Evolutionary conservation across 2,888 invertebrate species (phyloP).

Genomic region (Alviniconcha strummeri): DNA sequence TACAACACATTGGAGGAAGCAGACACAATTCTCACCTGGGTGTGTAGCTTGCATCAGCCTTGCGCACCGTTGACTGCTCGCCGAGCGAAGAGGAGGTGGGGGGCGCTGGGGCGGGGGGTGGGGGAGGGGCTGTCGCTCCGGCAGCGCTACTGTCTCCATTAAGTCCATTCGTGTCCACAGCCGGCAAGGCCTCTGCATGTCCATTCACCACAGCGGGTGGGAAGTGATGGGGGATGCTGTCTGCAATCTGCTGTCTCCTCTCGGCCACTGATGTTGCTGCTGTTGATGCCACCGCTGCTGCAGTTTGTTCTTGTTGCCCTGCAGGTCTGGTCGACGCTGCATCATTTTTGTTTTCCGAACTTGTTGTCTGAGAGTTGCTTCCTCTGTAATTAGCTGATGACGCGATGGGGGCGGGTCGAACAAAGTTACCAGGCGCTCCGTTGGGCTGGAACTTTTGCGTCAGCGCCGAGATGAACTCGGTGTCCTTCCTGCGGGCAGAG

Average conservation of each 20-base stretch:
- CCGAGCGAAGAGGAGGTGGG: neutral
- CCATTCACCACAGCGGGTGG: constrained; percentile 11
- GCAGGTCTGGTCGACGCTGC: neutral
- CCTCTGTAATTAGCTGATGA: neutral
- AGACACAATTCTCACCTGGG: neutral
- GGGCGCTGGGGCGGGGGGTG: constrained; percentile 26
- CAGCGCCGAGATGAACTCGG: constrained; percentile 24
- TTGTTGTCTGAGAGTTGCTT: neutral
- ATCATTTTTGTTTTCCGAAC: neutral
- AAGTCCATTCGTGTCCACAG: neutral
- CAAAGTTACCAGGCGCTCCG: neutral
- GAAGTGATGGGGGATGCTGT: neutral
- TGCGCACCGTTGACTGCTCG: neutral
- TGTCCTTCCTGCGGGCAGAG: neutral
- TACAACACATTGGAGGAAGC: no score
- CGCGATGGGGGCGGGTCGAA: neutral
- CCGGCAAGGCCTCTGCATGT: neutral
- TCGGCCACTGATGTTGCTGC: constrained; percentile 11
- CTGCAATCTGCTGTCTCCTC: constrained; percentile 21
- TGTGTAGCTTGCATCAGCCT: constrained; percentile 20
- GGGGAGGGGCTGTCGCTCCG: neutral
- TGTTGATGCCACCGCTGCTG: neutral
- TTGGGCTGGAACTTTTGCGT: constrained; percentile 22
- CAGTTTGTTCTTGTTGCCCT: neutral
- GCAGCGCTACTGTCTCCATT: neutral